Percentiles rank a stretch among this genome's conserved stretches.
Conservation (phyloP, 2,888 invertebrate species). For the Agrotis segetum region DNA sequence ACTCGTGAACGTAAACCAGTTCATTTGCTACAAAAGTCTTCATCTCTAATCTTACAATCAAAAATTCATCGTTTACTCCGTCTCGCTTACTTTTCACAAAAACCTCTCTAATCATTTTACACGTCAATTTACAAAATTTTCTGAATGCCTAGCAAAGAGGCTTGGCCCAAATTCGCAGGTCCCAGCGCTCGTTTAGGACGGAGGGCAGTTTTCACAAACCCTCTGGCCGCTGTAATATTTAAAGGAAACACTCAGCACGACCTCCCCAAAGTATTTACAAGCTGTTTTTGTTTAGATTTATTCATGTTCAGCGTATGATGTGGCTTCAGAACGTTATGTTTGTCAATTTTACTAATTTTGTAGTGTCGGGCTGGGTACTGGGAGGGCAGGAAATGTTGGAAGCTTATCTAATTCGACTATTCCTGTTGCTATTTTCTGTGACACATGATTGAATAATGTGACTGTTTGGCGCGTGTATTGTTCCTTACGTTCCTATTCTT, state of each 20-base stretch:
- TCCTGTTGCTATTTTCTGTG: slow-evolving; percentile 51
- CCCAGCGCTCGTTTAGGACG: slow-evolving; percentile 66
- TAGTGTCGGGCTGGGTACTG: slow-evolving; percentile 30
- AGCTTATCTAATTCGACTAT: slow-evolving; percentile 46
- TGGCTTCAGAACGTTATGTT: slow-evolving; percentile 10
- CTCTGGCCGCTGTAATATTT: slow-evolving; percentile 74
- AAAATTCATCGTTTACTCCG: slow-evolving; percentile 17
- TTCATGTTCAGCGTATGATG: slow-evolving; percentile 43
- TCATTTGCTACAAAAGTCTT: background rate
- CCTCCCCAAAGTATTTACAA: slow-evolving; percentile 64
- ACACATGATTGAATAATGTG: slow-evolving; percentile 42
- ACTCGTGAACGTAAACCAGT: background rate
- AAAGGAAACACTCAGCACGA: slow-evolving; percentile 69
- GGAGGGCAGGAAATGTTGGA: slow-evolving; percentile 34
- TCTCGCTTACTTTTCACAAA: slow-evolving; percentile 28
- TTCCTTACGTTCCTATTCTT: background rate
- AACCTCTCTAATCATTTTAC: slow-evolving; percentile 43
- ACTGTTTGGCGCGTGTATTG: slow-evolving; percentile 21
- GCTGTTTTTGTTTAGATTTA: slow-evolving; percentile 67
- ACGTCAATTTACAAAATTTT: slow-evolving; percentile 45
- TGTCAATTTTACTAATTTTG: slow-evolving; percentile 51
- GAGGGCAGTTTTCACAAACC: slow-evolving; percentile 68
- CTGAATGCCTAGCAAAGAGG: slow-evolving; percentile 42
- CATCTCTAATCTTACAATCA: background rate
- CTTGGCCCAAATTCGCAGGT: slow-evolving; percentile 53